These are phyloP conservation scores for Elachura formosa DNA, from an alignment of 2,113 vertebrate species.

Conservation along the genomic window DNA sequence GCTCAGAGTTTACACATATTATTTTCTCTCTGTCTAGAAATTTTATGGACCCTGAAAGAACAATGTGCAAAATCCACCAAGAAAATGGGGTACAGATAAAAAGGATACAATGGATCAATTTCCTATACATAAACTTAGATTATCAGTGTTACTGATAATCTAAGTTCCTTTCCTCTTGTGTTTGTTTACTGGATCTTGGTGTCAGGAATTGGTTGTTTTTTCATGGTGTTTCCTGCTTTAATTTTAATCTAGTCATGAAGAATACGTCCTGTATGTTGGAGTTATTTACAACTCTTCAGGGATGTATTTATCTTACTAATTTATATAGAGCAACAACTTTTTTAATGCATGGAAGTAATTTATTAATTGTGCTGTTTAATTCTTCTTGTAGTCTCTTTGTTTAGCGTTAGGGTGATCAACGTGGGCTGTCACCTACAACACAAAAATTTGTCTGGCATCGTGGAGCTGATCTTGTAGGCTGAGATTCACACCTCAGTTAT, in stretches of 20 bases:
- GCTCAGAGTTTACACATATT: not conserved
- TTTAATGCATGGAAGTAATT: not conserved
- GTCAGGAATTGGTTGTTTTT: not conserved
- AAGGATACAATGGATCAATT: not conserved
- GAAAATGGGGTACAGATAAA: not conserved
- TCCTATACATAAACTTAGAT: not conserved
- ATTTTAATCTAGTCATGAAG: not conserved
- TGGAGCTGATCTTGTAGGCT: not conserved
- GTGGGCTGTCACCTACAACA: not conserved
- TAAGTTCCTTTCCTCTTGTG: not conserved
- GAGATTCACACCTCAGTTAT: not conserved
- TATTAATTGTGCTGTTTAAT: not conserved
- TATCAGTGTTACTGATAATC: not conserved
- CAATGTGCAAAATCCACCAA: not conserved
- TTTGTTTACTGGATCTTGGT: slow-evolving; percentile 12
- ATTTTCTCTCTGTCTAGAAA: not conserved
- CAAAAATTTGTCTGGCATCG: not conserved
- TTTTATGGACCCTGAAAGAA: not conserved
- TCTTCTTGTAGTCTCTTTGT: not conserved
- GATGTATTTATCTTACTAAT: not conserved
- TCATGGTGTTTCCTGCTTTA: not conserved
- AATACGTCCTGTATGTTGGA: not conserved
- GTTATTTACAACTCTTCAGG: not conserved
- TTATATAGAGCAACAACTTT: not conserved
- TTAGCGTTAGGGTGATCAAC: not conserved